Evolutionary conservation across 53 echinoderm and acorn worm species (phyloP).

Genomic region (Pentamera pediparva): DNA sequence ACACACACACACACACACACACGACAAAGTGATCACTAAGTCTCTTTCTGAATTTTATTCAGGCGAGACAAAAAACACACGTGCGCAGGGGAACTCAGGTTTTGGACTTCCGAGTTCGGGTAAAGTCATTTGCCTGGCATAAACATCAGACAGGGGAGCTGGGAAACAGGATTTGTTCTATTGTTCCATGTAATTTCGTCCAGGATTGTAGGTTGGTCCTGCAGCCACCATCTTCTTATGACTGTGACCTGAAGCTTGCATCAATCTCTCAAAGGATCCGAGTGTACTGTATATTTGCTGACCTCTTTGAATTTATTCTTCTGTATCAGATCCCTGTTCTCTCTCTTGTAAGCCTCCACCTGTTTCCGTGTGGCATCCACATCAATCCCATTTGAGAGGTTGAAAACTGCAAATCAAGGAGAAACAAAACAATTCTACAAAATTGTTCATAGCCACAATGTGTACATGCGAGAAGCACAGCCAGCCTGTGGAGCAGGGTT

Average conservation of each 20-base stretch:
- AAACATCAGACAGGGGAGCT: too few species aligned
- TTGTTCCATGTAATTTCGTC: neutral
- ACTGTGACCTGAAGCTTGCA: neutral
- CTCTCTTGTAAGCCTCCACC: conserved; percentile 70
- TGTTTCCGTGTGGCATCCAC: conserved; percentile 68
- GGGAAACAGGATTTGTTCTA: neutral
- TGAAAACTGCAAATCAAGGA: conserved; percentile 56
- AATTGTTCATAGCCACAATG: too few species aligned
- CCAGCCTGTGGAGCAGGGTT: too few species aligned
- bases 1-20: too few species aligned
- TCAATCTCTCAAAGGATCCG: neutral
- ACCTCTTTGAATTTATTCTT: conserved; percentile 71
- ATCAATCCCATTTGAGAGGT: conserved; percentile 81
- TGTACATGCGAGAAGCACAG: too few species aligned
- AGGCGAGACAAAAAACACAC: too few species aligned
- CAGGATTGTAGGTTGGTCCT: neutral
- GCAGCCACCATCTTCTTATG: neutral
- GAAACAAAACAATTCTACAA: too few species aligned
- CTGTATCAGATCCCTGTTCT: conserved; percentile 61
- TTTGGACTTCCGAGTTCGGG: too few species aligned
- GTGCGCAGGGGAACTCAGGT: too few species aligned
- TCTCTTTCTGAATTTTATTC: too few species aligned
- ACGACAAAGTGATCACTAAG: too few species aligned
- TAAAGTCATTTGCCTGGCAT: too few species aligned
- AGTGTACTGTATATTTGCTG: neutral